Percentiles rank a stretch among this genome's conserved stretches.
phyloP scores from a whole-genome alignment of 2,888 invertebrate genomes.

The Drosophila fungiperda region DNA sequence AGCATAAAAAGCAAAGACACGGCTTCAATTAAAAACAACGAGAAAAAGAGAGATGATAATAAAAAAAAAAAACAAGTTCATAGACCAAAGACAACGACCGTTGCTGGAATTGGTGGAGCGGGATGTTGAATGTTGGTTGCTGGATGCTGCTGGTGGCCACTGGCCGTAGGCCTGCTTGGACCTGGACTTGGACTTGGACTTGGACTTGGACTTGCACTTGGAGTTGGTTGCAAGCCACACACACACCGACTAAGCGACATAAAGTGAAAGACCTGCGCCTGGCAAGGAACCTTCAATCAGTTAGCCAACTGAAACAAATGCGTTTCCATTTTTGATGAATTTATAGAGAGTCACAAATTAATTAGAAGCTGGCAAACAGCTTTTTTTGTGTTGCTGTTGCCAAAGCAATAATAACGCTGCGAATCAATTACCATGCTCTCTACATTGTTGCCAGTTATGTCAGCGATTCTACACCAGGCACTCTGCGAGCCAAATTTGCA shows the following conservation, averaged over 20 bases:
- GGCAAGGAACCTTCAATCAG: conserved; percentile 42
- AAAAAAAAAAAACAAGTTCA: conserved; percentile 74
- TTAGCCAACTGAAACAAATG: conserved; percentile 67
- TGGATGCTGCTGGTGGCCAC: conserved; percentile 17
- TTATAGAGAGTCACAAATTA: conserved; percentile 71
- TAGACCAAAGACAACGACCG: conserved; percentile 75
- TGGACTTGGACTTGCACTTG: conserved; percentile 11
- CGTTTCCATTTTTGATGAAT: conserved; percentile 68
- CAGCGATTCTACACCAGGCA: conserved; percentile 29
- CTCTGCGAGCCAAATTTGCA: conserved; percentile 65
- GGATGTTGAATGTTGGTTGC: conserved; percentile 23
- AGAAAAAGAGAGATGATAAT: conserved; percentile 32
- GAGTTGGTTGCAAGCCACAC: conserved; percentile 40
- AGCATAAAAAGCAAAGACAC: conserved; percentile 67
- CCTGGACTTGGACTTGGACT: conserved; percentile 15
- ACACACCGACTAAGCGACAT: conserved; percentile 4
- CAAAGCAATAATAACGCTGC: conserved; percentile 40
- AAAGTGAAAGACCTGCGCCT: conserved; percentile 1
- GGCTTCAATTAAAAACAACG: conserved; percentile 73
- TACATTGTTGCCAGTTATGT: conserved; percentile 59
- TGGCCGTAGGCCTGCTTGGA: conserved; percentile 45
- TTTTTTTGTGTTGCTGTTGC: neutral
- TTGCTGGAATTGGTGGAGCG: conserved; percentile 31
- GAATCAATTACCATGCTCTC: conserved; percentile 68
- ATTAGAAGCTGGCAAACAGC: conserved; percentile 58